Conservation (phyloP, 2,797 vertebrate species). For the Octomys mimax region DNA sequence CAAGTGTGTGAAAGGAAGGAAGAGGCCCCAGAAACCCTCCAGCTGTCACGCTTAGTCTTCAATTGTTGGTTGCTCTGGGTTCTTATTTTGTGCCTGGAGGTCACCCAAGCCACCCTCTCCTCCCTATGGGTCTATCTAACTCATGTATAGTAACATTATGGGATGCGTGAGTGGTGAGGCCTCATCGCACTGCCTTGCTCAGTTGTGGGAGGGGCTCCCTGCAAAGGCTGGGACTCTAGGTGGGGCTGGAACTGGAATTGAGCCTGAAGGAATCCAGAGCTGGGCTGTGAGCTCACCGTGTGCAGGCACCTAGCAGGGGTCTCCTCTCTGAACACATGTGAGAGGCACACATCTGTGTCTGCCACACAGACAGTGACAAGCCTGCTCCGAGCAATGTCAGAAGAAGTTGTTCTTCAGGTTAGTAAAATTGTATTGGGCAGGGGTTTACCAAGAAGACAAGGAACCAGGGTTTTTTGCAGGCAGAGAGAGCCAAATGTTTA, state of each 20-base stretch:
- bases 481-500: background rate
- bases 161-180: background rate
- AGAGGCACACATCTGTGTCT: background rate
- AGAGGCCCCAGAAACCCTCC: background rate
- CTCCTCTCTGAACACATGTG: background rate
- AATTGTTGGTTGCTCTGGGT: background rate
- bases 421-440: background rate
- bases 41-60: background rate
- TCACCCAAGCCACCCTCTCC: background rate
- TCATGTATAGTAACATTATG: background rate
- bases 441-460: background rate
- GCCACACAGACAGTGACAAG: background rate
- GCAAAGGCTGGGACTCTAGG: background rate
- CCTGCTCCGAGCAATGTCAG: background rate
- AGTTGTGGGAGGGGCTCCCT: background rate
- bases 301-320: background rate
- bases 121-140: background rate
- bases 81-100: background rate
- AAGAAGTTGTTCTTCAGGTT: background rate
- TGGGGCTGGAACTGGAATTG: background rate
- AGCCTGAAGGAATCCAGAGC: background rate
- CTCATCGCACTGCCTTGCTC: background rate
- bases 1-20: background rate
- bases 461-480: background rate
- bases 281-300: background rate